Conservation (phyloP, 2,797 vertebrate genomes). For the Bufotes viridis region DNA sequence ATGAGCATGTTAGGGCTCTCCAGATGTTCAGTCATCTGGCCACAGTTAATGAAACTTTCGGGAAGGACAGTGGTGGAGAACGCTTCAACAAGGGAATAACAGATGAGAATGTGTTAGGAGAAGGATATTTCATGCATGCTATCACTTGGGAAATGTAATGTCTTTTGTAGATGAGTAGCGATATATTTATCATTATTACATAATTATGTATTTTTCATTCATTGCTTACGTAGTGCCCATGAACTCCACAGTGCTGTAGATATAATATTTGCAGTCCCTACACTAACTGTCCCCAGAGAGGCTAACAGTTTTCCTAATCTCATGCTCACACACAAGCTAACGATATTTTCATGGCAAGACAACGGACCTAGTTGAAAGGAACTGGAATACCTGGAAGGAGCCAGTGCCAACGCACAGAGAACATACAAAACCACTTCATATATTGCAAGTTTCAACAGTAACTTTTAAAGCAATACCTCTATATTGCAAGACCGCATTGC, state of each 20-base stretch:
- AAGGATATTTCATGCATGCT: neutral
- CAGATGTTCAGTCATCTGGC: conserved; percentile 27
- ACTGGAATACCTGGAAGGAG: neutral
- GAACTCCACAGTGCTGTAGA: neutral
- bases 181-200: conserved; percentile 5
- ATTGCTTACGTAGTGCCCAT: neutral
- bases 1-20: neutral
- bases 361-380: neutral
- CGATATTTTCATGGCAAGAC: neutral
- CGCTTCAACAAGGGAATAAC: neutral
- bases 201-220: neutral
- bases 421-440: neutral
- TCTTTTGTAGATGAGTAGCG: neutral
- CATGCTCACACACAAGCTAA: neutral
- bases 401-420: neutral
- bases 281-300: neutral
- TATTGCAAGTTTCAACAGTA: too few species aligned
- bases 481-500: neutral
- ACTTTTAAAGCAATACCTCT: neutral
- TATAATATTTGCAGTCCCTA: neutral
- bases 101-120: neutral
- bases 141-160: neutral
- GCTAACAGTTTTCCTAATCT: neutral
- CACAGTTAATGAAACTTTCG: conserved; percentile 9
- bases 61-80: neutral